Percentiles rank a stretch among this genome's conserved stretches.
Evolutionary conservation across 2,797 vertebrate genomes (phyloP).

Genomic region (Artibeus jamaicensis): DNA sequence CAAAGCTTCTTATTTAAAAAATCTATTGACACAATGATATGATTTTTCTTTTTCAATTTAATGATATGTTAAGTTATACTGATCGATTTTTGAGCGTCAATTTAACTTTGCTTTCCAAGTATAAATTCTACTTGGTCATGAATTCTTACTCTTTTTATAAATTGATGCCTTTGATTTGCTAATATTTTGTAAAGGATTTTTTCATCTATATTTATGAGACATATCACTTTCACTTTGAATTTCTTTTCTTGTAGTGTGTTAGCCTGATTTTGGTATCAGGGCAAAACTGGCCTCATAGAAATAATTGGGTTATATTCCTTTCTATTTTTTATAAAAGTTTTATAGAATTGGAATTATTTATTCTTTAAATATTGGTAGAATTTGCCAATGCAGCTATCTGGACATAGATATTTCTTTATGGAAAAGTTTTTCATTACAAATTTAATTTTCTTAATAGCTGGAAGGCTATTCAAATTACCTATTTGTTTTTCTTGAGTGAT

Average conservation of each 20-base stretch:
- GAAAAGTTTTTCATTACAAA: not conserved
- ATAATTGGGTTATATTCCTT: not conserved
- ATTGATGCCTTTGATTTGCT: not conserved
- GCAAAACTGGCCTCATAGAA: not conserved
- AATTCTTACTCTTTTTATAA: not conserved
- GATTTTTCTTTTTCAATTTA: not conserved
- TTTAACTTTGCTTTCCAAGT: not conserved
- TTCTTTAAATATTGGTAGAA: not conserved
- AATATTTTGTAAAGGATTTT: not conserved
- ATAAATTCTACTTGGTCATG: not conserved
- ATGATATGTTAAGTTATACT: not conserved
- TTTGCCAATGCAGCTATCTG: not conserved
- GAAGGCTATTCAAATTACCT: not conserved
- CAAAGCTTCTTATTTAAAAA: not conserved
- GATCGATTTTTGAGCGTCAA: not conserved
- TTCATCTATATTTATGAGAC: not conserved
- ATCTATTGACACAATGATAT: not conserved
- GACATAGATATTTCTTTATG: not conserved
- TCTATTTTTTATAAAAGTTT: not conserved
- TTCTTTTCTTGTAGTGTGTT: not conserved
- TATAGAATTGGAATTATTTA: not conserved
- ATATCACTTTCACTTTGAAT: not conserved
- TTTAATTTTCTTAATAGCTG: not conserved
- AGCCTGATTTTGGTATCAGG: not conserved
- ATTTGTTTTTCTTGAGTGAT: conserved; percentile 8